phyloP scores from a whole-genome alignment of 2,797 vertebrate species.

The Oreochromis grahami region DNA sequence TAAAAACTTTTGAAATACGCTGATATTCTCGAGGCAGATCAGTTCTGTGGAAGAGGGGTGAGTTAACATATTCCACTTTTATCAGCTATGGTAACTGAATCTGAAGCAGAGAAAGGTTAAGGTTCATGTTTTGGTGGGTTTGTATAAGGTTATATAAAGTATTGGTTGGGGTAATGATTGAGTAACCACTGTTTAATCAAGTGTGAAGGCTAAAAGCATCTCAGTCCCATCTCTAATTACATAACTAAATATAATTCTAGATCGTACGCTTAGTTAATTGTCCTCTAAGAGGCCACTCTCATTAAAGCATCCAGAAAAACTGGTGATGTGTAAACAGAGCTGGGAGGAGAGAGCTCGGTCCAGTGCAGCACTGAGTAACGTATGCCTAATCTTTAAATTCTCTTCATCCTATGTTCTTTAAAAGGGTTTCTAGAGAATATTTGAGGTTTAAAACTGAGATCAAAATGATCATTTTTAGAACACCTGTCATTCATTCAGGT shows the following conservation, averaged over 20 bases:
- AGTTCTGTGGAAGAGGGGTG: background rate
- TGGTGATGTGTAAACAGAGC: background rate
- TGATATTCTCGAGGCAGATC: background rate
- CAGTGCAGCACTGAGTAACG: background rate
- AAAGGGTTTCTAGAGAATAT: no score
- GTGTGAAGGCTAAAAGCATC: background rate
- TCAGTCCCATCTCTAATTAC: constrained; percentile 34
- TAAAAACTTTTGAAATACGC: background rate
- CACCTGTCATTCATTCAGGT: background rate
- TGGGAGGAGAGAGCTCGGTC: background rate
- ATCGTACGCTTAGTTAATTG: constrained; percentile 21
- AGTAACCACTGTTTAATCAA: constrained; percentile 36
- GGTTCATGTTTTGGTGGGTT: background rate
- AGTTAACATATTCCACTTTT: background rate
- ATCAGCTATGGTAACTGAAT: background rate
- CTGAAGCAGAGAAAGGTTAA: background rate
- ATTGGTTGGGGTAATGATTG: constrained; percentile 23
- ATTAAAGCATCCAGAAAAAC: constrained; percentile 1
- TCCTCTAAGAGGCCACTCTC: background rate
- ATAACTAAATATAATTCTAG: constrained; percentile 11
- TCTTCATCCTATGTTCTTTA: background rate
- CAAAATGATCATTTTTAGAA: background rate
- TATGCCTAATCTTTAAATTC: background rate
- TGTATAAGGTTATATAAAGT: constrained; percentile 42
- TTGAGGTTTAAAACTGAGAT: no score